Evolutionary conservation across 1,140 invertebrate genomes (phyloP), one percentile per base, ranked within the genome.

Genomic region (Drosophila elegans): DNA sequence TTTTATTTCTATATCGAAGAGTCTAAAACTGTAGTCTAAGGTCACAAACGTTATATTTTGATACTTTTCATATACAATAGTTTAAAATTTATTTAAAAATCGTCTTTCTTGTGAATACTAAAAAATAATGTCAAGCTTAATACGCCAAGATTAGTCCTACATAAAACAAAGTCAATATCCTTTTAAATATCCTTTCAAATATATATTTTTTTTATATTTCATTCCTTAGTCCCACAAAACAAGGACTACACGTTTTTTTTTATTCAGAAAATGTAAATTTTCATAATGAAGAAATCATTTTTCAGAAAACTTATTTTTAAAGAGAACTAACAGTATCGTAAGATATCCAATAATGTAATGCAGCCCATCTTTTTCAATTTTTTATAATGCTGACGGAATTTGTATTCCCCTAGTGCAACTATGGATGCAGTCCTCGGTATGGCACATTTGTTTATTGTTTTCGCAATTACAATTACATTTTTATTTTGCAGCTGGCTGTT

Each of bases 401-500:
- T 68, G 52, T 69, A 80, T 89, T 74, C 77, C 84, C 76, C 53
- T 56, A 53, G 80, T 80, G 84, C 75, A 74, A 68, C 68, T 84
- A 64, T 68, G 73, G 76, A 84, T 80, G 67, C 68, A 52, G 56
- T 74, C 63, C 56, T 53, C 44, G 21, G 74, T 64, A 49, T 74
- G 85, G 74, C 80, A 84, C 84, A 90, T 89, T 89, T 89, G 84
- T 89, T 89, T 89, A 90, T 89, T 89, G 84, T 89, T 89, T 89
- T 89, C 85, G 84, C 84, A 89, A 90, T 89, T 89, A 89, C 84
- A 89, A 89, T 89, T 89, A 89, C 76, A 89, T 83, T 82, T 86
- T 86, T 86, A 75, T 69, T 73, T 53, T 44, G n/a, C 66, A 45
- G 7, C n/a, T n/a, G 12, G 5, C 39, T 45, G 46, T 41, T 68